Base-by-base conservation (phyloP, 2,888 invertebrate species). In the Choreutis nemorana region DNA sequence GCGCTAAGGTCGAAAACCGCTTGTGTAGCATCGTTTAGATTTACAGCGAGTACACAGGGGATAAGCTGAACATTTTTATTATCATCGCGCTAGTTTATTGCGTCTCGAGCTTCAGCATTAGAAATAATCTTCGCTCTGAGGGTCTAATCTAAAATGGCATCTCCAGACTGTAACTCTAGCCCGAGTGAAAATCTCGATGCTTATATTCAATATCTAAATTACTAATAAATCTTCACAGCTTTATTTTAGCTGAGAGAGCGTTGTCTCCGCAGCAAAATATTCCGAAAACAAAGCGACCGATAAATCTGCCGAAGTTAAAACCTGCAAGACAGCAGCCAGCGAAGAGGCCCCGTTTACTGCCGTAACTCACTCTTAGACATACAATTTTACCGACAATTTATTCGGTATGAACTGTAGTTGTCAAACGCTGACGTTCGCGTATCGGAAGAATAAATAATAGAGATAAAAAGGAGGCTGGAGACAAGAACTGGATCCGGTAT, bases 401-500 rank as follows among this genome's bases (percentile, higher is more conserved):
- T 68, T 67, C 65, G 58, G 50, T 63, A 68, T 66, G 62, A 66
- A 73, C 70, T 68, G 66, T 67, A 71, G 65, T 75, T 71, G 77
- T 75, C 75, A 66, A 75, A 65, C 45, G 73, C 73, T 75, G 67
- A 75, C 71, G 68, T 62, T 55, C 51, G 58, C 61, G 63, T 66
- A 71, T 70, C 58, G 58, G 48, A 60, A 55, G 62, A 70, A 75
- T 68, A 73, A 72, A 72, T 73, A 70, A 73, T 64, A 68, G 70
- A 68, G 64, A 62, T 55, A 64, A 62, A 56, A 55, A 51, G 58
- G 55, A 62, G 58, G 58, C 59, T 53, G 63, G 49, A 68, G 70
- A 71, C 65, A 64, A 62, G 52, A 44, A 46, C 28, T 40, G 39
- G 33, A 46, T 65, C 62, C 44, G 43, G 57, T 62, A 78, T 75